Conservation (phyloP, 2,888 invertebrate species). For the Heliconius aoede region DNA sequence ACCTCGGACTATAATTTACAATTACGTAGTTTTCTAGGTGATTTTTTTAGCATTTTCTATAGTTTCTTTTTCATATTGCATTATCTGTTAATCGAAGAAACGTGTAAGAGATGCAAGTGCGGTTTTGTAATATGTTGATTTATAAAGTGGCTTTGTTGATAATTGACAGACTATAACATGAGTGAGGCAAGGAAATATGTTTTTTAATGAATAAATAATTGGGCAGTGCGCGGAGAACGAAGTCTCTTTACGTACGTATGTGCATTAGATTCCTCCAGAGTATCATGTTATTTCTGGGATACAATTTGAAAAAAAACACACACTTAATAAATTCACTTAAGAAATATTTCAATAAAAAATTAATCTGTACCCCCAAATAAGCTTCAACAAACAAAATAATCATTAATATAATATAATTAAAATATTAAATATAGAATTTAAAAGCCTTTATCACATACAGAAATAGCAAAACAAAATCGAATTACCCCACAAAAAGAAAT, state of each 20-base stretch:
- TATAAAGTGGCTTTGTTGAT: not conserved
- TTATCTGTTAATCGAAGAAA: slow-evolving; percentile 19
- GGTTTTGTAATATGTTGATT: not conserved
- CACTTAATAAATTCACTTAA: not conserved
- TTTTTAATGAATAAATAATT: no score
- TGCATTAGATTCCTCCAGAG: not conserved
- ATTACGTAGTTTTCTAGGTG: slow-evolving; percentile 51
- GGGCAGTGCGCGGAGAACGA: not conserved
- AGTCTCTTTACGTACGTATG: not conserved
- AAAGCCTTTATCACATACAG: not conserved
- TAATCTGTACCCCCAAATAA: no score
- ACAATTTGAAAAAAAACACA: not conserved
- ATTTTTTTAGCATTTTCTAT: slow-evolving; percentile 15
- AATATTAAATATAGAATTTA: not conserved
- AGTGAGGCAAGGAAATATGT: not conserved
- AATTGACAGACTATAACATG: not conserved
- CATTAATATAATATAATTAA: no score
- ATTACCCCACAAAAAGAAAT: not conserved
- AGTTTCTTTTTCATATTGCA: not conserved
- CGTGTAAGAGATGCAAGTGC: not conserved
- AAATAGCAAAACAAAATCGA: not conserved
- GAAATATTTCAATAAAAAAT: no score
- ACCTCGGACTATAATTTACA: slow-evolving; percentile 71
- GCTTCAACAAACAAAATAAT: no score
- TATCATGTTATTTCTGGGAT: not conserved